Evolutionary conservation across 2,113 vertebrate genomes (phyloP).

Genomic region (Myiozetetes cayanensis): DNA sequence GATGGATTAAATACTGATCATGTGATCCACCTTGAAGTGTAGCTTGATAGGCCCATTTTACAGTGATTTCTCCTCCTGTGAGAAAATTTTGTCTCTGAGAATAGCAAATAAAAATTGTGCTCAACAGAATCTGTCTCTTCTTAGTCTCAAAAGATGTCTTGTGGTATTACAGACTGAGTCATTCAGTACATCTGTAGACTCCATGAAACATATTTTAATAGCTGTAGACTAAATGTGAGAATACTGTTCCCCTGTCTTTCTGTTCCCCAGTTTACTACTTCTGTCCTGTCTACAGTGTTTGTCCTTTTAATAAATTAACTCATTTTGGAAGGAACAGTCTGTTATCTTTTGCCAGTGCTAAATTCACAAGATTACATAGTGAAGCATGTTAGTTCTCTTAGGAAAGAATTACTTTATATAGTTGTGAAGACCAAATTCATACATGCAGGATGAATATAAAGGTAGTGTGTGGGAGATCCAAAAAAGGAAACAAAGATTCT

Average conservation of each 20-base stretch:
- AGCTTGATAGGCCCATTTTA: not conserved
- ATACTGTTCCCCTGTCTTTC: not conserved
- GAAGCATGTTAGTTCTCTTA: not conserved
- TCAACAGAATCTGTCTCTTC: not conserved
- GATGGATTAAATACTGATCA: not conserved
- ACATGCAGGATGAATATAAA: not conserved
- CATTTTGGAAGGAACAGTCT: not conserved
- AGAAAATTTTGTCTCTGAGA: not conserved
- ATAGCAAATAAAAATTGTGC: not conserved
- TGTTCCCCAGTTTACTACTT: not conserved
- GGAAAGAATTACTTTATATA: not conserved
- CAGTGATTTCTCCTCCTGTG: not conserved
- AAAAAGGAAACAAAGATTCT: not conserved
- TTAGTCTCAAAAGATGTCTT: not conserved
- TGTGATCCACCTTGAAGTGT: not conserved
- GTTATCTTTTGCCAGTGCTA: not conserved
- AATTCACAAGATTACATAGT: not conserved
- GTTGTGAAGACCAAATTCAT: not conserved
- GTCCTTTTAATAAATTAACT: not conserved
- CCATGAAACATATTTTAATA: not conserved
- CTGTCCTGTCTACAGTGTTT: not conserved
- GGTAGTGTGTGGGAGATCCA: not conserved
- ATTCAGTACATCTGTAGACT: not conserved
- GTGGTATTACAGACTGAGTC: not conserved
- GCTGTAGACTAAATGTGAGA: not conserved